Evolutionary conservation across 2,888 invertebrate species (phyloP), one percentile per base, ranked within the genome.

Genomic region (Gastracanthus pulcherrimus): DNA sequence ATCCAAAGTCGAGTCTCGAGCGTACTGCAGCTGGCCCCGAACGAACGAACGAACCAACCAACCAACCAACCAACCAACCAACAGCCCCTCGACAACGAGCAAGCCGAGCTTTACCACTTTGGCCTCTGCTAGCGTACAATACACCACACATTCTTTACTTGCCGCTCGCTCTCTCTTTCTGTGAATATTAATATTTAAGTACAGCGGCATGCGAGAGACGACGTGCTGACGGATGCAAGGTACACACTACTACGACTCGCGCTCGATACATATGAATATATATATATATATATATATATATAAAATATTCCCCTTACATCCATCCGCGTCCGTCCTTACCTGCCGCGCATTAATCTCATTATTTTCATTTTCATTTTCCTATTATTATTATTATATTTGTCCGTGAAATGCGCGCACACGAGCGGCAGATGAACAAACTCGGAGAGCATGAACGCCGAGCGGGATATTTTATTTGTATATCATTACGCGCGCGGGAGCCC

Each of bases 391-490:
- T 11, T 26, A 13, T 58, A 23, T 6, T 29, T 62, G 9, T 62
- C 34, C 31, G 31, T 62, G n/a, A n/a, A 29, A n/a, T 60, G 16
- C 13, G 60, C 34, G n/a, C 7, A 11, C 3, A 13, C 23, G 0
- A 29, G 38, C 72, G 48, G 29, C 75, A 69, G 80, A 80, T 80
- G 75, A 76, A 75, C 75, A 80, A 80, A 80, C 75, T 76, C 70
- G 34, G 13, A 7, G 36, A 23, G 38, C 72, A 36, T 23, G 31
- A 45, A 11, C 45, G 13, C 31, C 45, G 84, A 82, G 82, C 86
- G 77, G 86, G 85, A 87, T 88, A 88, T 89, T 90, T 89, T 89
- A 89, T 90, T 90, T 90, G 89, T 89, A 89, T 89, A 89, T 89
- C 90, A 88, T 90, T 90, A 89, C n/a, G 31, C 19, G 62, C 36